Evolutionary conservation across 2,888 invertebrate species (phyloP).

Genomic region (Seira sanloemensis): DNA sequence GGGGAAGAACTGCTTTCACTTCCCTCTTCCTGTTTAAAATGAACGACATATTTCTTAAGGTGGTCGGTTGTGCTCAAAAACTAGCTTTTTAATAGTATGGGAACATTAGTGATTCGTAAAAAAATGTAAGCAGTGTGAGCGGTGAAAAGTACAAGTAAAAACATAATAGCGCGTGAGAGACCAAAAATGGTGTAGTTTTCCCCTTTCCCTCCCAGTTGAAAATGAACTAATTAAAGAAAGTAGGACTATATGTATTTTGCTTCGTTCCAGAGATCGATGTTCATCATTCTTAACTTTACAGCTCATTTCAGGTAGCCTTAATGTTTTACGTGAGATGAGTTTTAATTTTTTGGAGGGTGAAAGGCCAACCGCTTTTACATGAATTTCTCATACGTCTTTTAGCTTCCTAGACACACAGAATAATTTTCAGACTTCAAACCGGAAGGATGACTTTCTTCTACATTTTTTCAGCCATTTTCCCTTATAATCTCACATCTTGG

Average conservation of each 20-base stretch:
- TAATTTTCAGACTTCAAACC: neutral
- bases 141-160: neutral
- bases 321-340: slow-evolving; percentile 68
- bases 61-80: slow-evolving; percentile 13
- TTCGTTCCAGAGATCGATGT: slow-evolving; percentile 48
- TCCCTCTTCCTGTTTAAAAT: too few species aligned
- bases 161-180: neutral
- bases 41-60: slow-evolving; percentile 49
- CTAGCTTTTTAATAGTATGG: slow-evolving; percentile 41
- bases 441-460: neutral
- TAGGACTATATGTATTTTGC: slow-evolving; percentile 30
- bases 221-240: slow-evolving; percentile 63
- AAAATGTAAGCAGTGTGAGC: neutral
- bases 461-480: neutral
- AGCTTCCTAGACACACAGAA: neutral
- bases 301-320: slow-evolving; percentile 67
- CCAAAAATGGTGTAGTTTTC: neutral
- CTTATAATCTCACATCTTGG: slow-evolving; percentile 21
- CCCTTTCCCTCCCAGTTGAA: slow-evolving; percentile 22
- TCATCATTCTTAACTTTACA: slow-evolving; percentile 68
- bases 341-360: slow-evolving; percentile 47
- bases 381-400: neutral
- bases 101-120: slow-evolving; percentile 51
- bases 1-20: slow-evolving; percentile 39
- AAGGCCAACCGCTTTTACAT: slow-evolving; percentile 9